Evolutionary conservation across 2,888 invertebrate species (phyloP).

Genomic region (Eristalinus sepulchralis): DNA sequence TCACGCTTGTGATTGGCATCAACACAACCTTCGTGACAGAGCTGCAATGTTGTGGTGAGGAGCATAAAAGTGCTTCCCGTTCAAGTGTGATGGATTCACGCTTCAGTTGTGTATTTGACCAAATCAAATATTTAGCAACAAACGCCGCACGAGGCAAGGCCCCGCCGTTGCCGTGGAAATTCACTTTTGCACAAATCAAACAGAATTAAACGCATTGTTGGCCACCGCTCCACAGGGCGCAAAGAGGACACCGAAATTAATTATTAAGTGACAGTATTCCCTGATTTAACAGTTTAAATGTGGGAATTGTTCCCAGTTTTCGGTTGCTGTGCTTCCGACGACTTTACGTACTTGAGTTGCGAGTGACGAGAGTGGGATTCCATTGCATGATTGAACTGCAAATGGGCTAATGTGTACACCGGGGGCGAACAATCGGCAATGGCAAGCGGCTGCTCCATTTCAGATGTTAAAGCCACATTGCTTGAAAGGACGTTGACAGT

Average conservation of each 20-base stretch:
- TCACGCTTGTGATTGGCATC: neutral
- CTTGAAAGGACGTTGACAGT: too few species aligned
- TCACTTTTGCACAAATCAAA: neutral
- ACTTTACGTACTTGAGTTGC: neutral
- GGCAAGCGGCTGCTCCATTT: too few species aligned
- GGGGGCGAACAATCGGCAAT: too few species aligned
- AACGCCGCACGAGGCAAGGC: neutral
- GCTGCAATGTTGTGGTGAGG: neutral
- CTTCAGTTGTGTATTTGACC: neutral
- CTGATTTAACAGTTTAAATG: neutral
- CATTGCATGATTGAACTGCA: too few species aligned
- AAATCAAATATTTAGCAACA: neutral
- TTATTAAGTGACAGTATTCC: neutral
- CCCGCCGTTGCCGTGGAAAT: neutral
- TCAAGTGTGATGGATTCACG: neutral
- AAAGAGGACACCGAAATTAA: neutral
- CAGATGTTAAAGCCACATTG: too few species aligned
- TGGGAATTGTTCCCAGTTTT: neutral
- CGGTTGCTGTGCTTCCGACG: neutral
- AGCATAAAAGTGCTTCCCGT: neutral
- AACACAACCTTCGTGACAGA: neutral
- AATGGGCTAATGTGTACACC: too few species aligned
- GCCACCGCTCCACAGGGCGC: neutral
- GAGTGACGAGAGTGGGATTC: neutral
- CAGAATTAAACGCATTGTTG: neutral